These are phyloP conservation scores for Speoplatyrhinus poulsoni DNA, from an alignment of 2,113 vertebrate genomes.

Conservation along the genomic window DNA sequence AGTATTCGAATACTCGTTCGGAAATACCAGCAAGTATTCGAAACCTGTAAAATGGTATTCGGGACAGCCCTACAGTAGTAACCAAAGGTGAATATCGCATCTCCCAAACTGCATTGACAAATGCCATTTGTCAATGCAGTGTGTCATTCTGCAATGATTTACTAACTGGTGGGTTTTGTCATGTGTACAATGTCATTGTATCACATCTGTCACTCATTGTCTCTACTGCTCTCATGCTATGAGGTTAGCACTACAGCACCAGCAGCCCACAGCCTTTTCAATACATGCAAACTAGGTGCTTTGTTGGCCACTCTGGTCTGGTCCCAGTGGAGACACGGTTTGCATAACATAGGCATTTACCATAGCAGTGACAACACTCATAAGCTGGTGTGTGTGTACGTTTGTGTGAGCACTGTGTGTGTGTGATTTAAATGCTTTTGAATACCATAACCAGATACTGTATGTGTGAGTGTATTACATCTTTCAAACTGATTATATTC, in stretches of 20 bases:
- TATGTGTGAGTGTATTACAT: neutral
- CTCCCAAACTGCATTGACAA: slow-evolving; percentile 7
- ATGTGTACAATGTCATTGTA: slow-evolving; percentile 31
- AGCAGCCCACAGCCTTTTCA: slow-evolving; percentile 22
- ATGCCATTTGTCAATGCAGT: too few relatives aligned
- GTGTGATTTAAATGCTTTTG: neutral
- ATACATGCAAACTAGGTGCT: slow-evolving; percentile 36
- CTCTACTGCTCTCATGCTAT: slow-evolving; percentile 8
- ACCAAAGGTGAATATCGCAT: too few relatives aligned
- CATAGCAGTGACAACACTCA: slow-evolving; percentile 33
- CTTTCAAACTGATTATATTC: too few relatives aligned
- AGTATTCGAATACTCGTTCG: too few relatives aligned
- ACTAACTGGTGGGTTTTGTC: neutral
- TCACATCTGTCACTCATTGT: slow-evolving; percentile 15
- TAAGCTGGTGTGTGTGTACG: slow-evolving; percentile 3
- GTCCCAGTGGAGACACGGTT: neutral
- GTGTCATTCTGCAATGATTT: slow-evolving; percentile 41
- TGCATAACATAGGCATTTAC: slow-evolving; percentile 48
- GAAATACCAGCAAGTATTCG: too few relatives aligned
- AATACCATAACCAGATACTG: too few relatives aligned
- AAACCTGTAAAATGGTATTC: too few relatives aligned
- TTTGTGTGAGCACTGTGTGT: neutral
- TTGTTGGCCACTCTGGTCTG: neutral
- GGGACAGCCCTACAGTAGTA: too few relatives aligned
- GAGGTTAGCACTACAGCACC: slow-evolving; percentile 15